Evolutionary conservation across 2,888 invertebrate genomes (phyloP), one percentile per base, ranked within the genome.

Genomic region (Peribatodes rhomboidaria): DNA sequence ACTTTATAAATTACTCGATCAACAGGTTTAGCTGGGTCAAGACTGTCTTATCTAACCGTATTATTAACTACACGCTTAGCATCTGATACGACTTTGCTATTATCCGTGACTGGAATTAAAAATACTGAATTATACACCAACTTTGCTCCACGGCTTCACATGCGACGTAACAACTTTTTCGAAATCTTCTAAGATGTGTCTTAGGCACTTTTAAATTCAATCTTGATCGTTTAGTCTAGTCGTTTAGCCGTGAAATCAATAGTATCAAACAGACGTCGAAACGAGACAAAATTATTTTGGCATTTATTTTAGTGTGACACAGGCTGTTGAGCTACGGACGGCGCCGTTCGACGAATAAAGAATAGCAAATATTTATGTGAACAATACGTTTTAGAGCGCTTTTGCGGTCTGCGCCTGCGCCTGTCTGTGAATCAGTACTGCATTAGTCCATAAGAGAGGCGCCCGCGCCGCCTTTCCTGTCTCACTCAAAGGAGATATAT

Each of bases 371-470:
- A 79, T 88, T 88, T 87, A 86, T 83, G 86, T 84, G 85, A 89
- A 91, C 88, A 92, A 90, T 89, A 81, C 35, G 35, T 35, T 20
- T 77, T 75, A 80, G 82, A 78, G 79, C 77, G 80, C 86, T 90
- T 88, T 88, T 88, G 90, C 88, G 86, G 86, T 84, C 78, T 79
- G 85, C 85, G 55, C 50, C 13, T 35, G 50, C 50, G 86, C 87
- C 78, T 75, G 72, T 67, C 83, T 82, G 84, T 91, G 93, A 91
- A 88, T 92, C 92, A 93, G 93, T 92, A 81, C 81, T 83, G 85
- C 84, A 88, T 90, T 87, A 90, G 90, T 82, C 89, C 87, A 92
- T 92, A 92, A 80, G 83, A 85, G 85, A 86, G 87, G 77, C 90
- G 92, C 90, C 72, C 92, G 92, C 90, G 92, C 89, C 82, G 85